phyloP scores from a whole-genome alignment of 2,113 vertebrate species.

The Pimephales promelas region DNA sequence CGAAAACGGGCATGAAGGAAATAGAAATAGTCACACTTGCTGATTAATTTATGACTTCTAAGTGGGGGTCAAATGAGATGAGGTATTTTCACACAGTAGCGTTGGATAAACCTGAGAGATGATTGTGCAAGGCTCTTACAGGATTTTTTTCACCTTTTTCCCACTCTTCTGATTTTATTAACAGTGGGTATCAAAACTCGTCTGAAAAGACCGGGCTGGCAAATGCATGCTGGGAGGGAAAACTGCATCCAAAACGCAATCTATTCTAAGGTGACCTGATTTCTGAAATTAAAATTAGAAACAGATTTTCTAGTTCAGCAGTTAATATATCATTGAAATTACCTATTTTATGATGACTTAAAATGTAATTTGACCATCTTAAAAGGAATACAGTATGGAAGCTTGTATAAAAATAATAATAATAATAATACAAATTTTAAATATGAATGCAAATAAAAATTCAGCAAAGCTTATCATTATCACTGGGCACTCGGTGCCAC shows the following conservation, averaged over 20 bases:
- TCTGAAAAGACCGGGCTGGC: not conserved
- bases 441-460: too few species aligned
- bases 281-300: not conserved
- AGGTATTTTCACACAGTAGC: slow-evolving; percentile 2
- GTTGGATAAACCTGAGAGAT: not conserved
- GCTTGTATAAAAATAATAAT: too few species aligned
- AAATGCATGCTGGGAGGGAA: too few species aligned
- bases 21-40: not conserved
- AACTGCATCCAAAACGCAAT: too few species aligned
- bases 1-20: not conserved
- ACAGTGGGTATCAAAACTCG: not conserved
- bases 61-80: not conserved
- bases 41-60: slow-evolving; percentile 16
- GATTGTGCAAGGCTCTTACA: not conserved
- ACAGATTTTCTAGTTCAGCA: too few species aligned
- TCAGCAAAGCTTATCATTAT: too few species aligned
- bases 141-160: not conserved
- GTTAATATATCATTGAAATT: too few species aligned
- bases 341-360: too few species aligned
- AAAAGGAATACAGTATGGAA: too few species aligned
- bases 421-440: too few species aligned
- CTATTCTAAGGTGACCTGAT: not conserved
- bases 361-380: too few species aligned
- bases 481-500: too few species aligned
- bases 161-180: slow-evolving; percentile 11